phyloP scores from a whole-genome alignment of 2,113 vertebrate genomes.

The Oncorhynchus gorbuscha region DNA sequence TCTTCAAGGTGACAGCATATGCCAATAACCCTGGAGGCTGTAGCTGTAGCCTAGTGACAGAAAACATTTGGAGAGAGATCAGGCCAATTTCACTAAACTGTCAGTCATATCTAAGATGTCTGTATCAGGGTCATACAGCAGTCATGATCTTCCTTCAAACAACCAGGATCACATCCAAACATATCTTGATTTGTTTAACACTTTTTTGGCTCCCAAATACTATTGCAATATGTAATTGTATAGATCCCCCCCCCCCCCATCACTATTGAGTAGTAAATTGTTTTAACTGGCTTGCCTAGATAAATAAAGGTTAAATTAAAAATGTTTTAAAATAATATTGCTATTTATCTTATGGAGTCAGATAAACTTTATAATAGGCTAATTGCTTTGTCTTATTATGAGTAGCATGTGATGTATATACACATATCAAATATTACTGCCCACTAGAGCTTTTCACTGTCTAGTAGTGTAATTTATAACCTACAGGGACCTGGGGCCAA shows the following conservation, averaged over 20 bases:
- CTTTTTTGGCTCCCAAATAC: no score
- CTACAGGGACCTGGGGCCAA: neutral
- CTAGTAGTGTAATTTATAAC: constrained; percentile 23
- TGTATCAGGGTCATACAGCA: neutral
- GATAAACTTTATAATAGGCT: no score
- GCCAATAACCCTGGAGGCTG: neutral
- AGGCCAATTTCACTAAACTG: neutral
- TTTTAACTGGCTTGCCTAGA: no score
- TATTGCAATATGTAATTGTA: no score
- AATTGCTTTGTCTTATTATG: no score
- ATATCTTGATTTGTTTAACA: no score
- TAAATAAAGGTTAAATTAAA: no score
- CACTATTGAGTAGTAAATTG: no score
- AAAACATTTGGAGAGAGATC: neutral
- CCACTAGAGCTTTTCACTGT: constrained; percentile 1
- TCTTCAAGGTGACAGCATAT: neutral
- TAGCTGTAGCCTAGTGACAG: neutral
- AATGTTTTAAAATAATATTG: neutral
- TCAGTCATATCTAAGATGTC: neutral
- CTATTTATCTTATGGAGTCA: neutral
- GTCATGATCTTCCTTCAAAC: neutral
- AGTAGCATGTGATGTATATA: no score
- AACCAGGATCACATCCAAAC: neutral
- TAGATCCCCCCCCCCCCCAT: no score
- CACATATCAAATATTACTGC: neutral